Base-by-base conservation (phyloP, 2,888 invertebrate species). In the Hyalella azteca region DNA sequence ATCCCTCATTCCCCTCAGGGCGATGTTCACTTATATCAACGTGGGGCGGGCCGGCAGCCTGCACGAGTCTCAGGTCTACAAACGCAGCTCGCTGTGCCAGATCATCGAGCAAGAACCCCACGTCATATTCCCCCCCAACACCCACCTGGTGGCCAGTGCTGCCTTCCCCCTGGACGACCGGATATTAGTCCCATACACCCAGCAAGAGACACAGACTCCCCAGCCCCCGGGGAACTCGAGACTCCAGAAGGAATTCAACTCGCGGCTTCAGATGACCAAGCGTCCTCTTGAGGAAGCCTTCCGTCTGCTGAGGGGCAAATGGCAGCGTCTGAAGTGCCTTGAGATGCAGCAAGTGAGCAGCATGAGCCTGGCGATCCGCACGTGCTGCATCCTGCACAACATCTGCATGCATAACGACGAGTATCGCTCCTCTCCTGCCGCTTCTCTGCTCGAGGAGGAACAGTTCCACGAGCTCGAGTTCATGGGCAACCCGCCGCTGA, bases 311-410 rank as follows among this genome's bases (percentile, higher is more conserved):
- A 73, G 41, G 41, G 39, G 7, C 22, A 73, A 41, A 40, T 73
- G 73, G 73, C 36, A 73, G 41, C 39, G 73, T 1, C 22, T 73
- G 13, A 15, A 41, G 22, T 73, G 73, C 41, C 36, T 73, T 9
- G 73, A 73, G 40, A 73, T 73, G 73, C 40, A 73, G 22, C 40
- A 73, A 19, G 73, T 73, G 73, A 73, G 39, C 5, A 39, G 39
- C 41, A 73, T 73, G 73, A 41, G 39, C 22, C 13, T 41, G 19
- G 40, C 41, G 11, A 41, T 73, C 73, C 36, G 26, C 22, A 73
- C 73, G 40, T 73, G 73, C 40, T 73, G 73, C 73, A 73, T 73
- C 19, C 73, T 73, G 22, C 73, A 73, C 40, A 73, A 73, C 40
- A 40, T 73, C 41, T 73, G 73, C 73, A 73, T 41, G 40, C 40